Evolutionary conservation across 2,113 vertebrate species (phyloP).

Genomic region (Gymnobelideus leadbeateri): DNA sequence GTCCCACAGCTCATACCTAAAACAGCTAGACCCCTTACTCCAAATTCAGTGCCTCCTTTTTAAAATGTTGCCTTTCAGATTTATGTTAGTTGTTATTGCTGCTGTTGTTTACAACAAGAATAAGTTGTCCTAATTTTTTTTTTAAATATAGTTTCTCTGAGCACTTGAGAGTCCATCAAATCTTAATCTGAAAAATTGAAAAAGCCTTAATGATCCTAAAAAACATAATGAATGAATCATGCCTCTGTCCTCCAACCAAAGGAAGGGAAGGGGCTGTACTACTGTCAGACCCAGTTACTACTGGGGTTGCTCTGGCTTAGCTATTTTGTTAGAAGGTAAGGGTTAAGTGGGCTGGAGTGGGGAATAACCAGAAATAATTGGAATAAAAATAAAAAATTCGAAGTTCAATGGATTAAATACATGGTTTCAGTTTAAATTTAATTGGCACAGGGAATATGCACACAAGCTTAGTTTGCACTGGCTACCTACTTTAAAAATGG

Average conservation of each 20-base stretch:
- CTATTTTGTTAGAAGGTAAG: not conserved
- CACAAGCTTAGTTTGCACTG: not conserved
- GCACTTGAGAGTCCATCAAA: not conserved
- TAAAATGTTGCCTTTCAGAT: not conserved
- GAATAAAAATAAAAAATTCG: conserved; percentile 33
- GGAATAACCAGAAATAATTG: not conserved
- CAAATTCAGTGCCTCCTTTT: not conserved
- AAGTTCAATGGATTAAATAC: conserved; percentile 34
- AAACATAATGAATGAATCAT: not conserved
- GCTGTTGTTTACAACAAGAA: not conserved
- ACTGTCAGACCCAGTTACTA: not conserved
- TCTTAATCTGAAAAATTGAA: not conserved
- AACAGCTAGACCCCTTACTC: not conserved
- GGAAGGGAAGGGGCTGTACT: not conserved
- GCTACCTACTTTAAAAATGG: conserved; percentile 16
- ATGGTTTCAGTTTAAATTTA: conserved; percentile 50
- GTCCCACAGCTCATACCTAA: not conserved
- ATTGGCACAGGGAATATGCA: conserved; percentile 24
- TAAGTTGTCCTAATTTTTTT: not conserved
- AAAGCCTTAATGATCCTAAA: not conserved
- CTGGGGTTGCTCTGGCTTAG: not conserved
- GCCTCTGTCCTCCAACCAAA: not conserved
- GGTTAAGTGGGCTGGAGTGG: not conserved
- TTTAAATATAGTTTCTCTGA: not conserved
- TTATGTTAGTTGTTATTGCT: not conserved